phyloP scores from a whole-genome alignment of 1,140 invertebrate genomes.

The Saxidomus purpurata region DNA sequence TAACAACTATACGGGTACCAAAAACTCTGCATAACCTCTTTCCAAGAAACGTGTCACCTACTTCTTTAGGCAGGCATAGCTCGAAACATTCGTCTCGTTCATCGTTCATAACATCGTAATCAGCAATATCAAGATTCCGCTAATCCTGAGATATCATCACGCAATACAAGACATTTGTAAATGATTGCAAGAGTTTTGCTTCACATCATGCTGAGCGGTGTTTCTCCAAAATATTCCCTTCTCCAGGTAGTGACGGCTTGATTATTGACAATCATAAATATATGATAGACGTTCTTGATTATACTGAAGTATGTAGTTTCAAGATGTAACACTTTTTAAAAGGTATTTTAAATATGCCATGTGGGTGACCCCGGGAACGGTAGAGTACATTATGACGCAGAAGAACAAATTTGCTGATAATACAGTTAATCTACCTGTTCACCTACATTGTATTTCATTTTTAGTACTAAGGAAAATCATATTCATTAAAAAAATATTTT shows the following conservation, averaged over 20 bases:
- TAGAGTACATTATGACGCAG: too few species aligned
- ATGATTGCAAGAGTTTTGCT: background rate
- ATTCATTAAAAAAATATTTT: too few species aligned
- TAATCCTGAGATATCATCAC: background rate
- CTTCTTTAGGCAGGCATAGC: too few species aligned
- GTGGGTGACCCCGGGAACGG: background rate
- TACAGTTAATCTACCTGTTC: too few species aligned
- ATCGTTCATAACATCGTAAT: background rate
- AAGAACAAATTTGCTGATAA: background rate
- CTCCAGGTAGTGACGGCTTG: background rate
- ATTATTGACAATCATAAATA: background rate
- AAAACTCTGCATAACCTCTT: too few species aligned
- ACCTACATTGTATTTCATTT: too few species aligned
- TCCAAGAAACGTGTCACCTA: too few species aligned
- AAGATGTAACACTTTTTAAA: conserved; percentile 2
- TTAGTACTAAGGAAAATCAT: too few species aligned
- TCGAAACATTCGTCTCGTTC: too few species aligned
- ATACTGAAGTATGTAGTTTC: background rate
- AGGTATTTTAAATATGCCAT: background rate
- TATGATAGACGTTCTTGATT: background rate
- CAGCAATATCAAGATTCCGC: background rate
- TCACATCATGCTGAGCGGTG: background rate
- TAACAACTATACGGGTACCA: too few species aligned
- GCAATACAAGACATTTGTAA: background rate
- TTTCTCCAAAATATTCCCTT: background rate